Evolutionary conservation across 2,797 vertebrate genomes (phyloP).

Genomic region (Xiphorhynchus erythropygius): DNA sequence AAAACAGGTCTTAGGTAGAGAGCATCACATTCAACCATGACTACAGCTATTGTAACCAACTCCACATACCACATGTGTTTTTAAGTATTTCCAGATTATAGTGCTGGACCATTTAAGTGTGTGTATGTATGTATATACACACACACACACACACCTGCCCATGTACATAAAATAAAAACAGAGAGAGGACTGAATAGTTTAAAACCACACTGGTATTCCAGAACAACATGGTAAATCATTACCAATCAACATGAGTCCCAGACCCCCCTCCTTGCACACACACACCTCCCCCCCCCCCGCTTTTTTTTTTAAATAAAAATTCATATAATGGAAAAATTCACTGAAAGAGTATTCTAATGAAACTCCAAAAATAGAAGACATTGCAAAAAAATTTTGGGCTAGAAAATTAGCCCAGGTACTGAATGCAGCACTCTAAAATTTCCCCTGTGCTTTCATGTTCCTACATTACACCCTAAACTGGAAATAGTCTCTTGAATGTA

Average conservation of each 20-base stretch:
- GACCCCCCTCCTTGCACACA: background rate
- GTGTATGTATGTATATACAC: too few relatives aligned
- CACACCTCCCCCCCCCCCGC: too few relatives aligned
- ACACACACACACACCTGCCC: accelerated
- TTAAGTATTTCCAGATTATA: background rate
- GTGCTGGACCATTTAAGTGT: background rate
- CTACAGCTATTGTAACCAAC: background rate
- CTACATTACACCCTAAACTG: background rate
- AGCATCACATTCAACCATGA: background rate
- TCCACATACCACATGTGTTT: background rate
- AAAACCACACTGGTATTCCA: background rate
- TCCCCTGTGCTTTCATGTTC: background rate
- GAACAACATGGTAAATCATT: background rate
- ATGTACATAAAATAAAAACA: background rate
- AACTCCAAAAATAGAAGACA: background rate
- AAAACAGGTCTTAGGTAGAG: background rate
- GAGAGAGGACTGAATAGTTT: background rate
- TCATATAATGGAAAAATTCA: background rate
- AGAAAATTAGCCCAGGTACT: background rate
- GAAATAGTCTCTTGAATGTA: background rate
- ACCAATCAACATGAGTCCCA: background rate
- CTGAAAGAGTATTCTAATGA: background rate
- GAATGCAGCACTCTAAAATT: background rate
- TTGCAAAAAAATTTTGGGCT: background rate
- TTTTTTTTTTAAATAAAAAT: background rate